Percentiles rank a stretch among this genome's conserved stretches.
phyloP scores from a whole-genome alignment of 2,797 vertebrate genomes.

The Oreochromis mossambicus region DNA sequence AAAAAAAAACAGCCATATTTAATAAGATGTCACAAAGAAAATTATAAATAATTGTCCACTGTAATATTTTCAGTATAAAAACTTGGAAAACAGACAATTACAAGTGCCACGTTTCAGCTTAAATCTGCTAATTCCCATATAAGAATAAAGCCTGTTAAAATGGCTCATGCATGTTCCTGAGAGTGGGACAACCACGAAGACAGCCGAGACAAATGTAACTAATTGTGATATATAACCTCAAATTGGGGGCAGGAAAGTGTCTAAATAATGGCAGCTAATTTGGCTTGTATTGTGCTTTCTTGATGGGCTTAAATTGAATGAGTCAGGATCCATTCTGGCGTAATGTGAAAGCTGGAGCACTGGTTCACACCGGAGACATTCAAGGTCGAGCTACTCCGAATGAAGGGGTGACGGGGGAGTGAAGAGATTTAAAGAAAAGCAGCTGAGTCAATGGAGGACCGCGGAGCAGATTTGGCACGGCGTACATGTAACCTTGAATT shows the following conservation, averaged over 20 bases:
- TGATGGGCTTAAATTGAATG: conserved; percentile 66
- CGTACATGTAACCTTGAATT: conserved; percentile 65
- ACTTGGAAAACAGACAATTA: neutral
- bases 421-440: conserved; percentile 60
- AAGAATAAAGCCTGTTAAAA: neutral
- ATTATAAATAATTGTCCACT: neutral
- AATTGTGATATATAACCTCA: conserved; percentile 52
- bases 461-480: conserved; percentile 29
- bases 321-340: conserved; percentile 66
- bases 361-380: conserved; percentile 60
- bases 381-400: conserved; percentile 56
- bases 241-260: conserved; percentile 47
- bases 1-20: neutral
- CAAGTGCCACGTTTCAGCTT: neutral
- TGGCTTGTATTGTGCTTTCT: conserved; percentile 60
- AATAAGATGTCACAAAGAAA: neutral
- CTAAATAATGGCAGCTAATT: conserved; percentile 70
- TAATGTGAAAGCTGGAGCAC: conserved; percentile 62
- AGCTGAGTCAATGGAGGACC: conserved; percentile 55
- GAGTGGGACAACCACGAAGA: neutral
- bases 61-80: neutral
- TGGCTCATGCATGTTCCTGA: neutral
- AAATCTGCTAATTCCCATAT: neutral
- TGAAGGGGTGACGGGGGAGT: conserved; percentile 41
- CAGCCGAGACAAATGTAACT: conserved; percentile 46